Evolutionary conservation across 2,888 invertebrate species (phyloP).

Genomic region (Spodoptera littoralis): DNA sequence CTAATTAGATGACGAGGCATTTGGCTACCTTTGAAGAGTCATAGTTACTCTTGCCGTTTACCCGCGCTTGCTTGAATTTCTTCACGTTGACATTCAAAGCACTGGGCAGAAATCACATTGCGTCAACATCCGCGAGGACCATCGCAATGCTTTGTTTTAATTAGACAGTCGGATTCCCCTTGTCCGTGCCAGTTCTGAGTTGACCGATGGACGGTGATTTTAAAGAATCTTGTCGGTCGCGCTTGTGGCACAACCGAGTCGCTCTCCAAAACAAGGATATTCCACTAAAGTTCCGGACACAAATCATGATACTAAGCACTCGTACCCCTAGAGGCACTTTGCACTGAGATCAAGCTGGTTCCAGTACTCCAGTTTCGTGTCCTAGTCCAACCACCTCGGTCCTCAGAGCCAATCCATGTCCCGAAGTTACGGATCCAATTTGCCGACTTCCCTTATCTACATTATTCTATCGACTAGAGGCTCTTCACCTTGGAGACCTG

Average conservation of each 20-base stretch:
- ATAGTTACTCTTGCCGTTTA: too few species aligned
- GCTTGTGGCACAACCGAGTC: conserved; percentile 61
- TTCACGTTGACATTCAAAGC: conserved; percentile 90
- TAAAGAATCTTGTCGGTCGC: conserved; percentile 56
- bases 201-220: conserved; percentile 82
- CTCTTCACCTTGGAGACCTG: too few species aligned
- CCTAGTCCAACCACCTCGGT: conserved; percentile 51
- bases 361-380: conserved; percentile 11
- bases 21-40: too few species aligned
- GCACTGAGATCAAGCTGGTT: neutral
- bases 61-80: too few species aligned
- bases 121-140: conserved; percentile 89
- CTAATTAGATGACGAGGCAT: too few species aligned
- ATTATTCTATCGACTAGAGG: too few species aligned
- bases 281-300: conserved; percentile 34
- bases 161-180: conserved; percentile 91
- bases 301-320: neutral
- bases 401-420: conserved; percentile 92
- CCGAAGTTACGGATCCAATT: conserved; percentile 91
- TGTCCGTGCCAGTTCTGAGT: conserved; percentile 90
- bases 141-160: conserved; percentile 92
- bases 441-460: conserved; percentile 92
- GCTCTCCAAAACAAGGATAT: conserved; percentile 40
- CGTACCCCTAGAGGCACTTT: neutral
- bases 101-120: conserved; percentile 92